phyloP scores from a whole-genome alignment of 2,797 vertebrate species.

The Pseudotriccus pelzelni region DNA sequence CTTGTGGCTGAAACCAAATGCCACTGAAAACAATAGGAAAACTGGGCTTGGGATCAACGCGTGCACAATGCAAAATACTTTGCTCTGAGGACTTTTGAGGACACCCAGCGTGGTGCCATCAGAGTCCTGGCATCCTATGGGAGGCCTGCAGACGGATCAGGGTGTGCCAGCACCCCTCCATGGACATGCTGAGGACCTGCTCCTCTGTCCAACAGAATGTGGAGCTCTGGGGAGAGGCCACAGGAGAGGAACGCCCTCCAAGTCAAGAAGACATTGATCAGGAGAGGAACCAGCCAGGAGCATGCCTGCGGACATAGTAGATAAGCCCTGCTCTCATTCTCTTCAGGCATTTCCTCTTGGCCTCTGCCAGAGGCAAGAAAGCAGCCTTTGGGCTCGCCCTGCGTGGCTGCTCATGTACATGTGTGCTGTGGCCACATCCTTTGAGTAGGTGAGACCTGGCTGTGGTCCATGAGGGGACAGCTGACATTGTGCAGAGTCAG shows the following conservation, averaged over 20 bases:
- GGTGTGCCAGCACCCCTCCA: neutral
- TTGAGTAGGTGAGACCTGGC: neutral
- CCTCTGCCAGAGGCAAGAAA: neutral
- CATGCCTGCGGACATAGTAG: accelerated
- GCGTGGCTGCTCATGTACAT: no score
- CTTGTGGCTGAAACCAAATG: neutral
- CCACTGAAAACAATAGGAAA: conserved; percentile 50
- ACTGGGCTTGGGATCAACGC: neutral
- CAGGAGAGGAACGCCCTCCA: neutral
- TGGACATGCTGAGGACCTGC: accelerated
- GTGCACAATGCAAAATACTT: neutral
- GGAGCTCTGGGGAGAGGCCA: neutral
- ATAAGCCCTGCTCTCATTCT: neutral
- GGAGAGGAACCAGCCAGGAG: neutral
- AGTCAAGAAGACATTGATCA: accelerated
- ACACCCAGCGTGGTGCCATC: neutral
- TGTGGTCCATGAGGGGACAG: neutral
- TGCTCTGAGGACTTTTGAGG: conserved; percentile 4
- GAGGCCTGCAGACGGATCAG: neutral
- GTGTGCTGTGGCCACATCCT: neutral
- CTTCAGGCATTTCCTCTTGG: neutral
- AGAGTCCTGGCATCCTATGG: neutral
- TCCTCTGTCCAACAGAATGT: neutral
- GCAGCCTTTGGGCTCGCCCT: neutral
- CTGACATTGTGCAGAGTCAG: neutral